Evolutionary conservation across 2,113 vertebrate species (phyloP).

Genomic region (Ursus arctos): DNA sequence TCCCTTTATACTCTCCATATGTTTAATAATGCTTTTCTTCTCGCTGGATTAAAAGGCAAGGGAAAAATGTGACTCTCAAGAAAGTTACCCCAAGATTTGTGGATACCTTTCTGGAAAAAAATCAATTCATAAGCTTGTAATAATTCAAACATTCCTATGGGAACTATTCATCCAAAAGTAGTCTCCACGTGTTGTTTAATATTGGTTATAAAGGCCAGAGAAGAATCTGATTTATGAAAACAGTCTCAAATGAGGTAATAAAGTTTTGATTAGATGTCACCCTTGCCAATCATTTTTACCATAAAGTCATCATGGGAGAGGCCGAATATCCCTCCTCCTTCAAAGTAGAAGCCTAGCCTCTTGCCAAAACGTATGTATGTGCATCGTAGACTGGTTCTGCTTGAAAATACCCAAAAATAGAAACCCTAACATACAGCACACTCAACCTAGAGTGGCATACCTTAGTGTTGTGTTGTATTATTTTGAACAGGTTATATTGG

Average conservation of each 20-base stretch:
- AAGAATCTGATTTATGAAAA: not conserved
- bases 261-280: not conserved
- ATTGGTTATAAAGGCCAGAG: not conserved
- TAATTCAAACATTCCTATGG: not conserved
- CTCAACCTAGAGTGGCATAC: not conserved
- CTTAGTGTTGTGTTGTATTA: not conserved
- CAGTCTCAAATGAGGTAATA: not conserved
- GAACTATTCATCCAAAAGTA: constrained; percentile 42
- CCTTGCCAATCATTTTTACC: not conserved
- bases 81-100: not conserved
- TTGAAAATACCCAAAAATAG: constrained; percentile 2
- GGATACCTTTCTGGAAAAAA: not conserved
- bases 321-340: not conserved
- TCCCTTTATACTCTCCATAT: not conserved
- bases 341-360: not conserved
- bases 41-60: not conserved
- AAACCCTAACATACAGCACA: not conserved
- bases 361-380: not conserved
- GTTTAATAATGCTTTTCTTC: not conserved
- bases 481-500: not conserved
- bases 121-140: not conserved
- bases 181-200: not conserved
- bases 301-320: not conserved
- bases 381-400: not conserved
- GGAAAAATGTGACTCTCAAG: not conserved